A percentile compares a stretch with the other conserved stretches of the same genome.
Conservation (phyloP, 2,888 invertebrate species). For the Petrophora chlorosata region DNA sequence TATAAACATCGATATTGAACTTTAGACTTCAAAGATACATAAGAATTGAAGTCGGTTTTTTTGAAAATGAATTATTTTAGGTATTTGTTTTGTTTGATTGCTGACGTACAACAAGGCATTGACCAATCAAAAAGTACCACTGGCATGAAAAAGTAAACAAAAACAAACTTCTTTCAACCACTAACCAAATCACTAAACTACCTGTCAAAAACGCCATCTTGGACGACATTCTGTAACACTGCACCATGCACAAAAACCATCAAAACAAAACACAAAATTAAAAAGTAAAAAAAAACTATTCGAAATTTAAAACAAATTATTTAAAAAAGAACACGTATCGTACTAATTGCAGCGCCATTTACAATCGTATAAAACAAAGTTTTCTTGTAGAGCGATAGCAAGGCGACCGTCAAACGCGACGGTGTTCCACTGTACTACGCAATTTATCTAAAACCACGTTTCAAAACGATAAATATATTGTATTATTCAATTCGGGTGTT, state of each 20-base stretch:
- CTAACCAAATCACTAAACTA: not conserved
- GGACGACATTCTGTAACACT: constrained; percentile 14
- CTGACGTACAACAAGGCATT: too few species aligned
- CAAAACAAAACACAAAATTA: not conserved
- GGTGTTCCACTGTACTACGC: constrained; percentile 40
- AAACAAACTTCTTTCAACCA: not conserved
- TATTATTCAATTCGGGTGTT: constrained; percentile 18
- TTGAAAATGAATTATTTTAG: too few species aligned
- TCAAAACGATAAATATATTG: constrained; percentile 9
- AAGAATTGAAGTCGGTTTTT: too few species aligned
- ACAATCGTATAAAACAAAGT: constrained; percentile 36
- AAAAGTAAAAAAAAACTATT: not conserved
- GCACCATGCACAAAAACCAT: constrained; percentile 9
- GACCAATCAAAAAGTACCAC: too few species aligned
- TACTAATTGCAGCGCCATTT: constrained; percentile 4
- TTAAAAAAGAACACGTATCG: not conserved
- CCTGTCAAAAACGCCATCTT: constrained; percentile 15
- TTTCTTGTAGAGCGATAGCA: constrained; percentile 42
- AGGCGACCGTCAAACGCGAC: constrained; percentile 35
- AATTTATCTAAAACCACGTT: constrained; percentile 23
- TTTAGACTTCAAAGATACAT: too few species aligned
- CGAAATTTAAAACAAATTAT: constrained; percentile 6
- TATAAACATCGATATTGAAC: too few species aligned
- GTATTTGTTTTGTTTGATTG: too few species aligned
- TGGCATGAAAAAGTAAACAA: not conserved